phyloP scores from a whole-genome alignment of 2,888 invertebrate genomes.

The Ariolimax columbianus region DNA sequence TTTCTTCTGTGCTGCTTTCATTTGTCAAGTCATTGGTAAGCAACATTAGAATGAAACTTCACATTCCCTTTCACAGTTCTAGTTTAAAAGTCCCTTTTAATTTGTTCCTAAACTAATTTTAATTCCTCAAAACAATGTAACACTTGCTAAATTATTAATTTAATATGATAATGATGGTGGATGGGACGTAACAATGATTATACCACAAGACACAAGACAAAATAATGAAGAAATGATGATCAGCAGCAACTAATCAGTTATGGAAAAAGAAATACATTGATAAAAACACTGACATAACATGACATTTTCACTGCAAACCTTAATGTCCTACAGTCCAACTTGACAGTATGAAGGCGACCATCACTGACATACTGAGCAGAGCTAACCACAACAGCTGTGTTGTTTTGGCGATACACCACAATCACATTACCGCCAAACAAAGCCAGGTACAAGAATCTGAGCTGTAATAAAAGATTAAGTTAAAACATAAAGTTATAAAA shows the following conservation, averaged over 20 bases:
- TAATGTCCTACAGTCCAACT: constrained; percentile 35
- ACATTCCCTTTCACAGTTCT: no score
- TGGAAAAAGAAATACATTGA: neutral
- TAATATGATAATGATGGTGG: neutral
- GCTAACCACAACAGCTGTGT: constrained; percentile 27
- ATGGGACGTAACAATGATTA: neutral
- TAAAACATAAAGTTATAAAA: neutral
- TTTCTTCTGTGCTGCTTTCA: no score
- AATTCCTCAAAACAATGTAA: no score
- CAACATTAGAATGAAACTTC: no score
- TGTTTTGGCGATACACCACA: constrained; percentile 42
- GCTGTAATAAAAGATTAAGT: neutral
- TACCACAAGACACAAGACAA: neutral
- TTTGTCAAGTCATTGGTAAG: no score
- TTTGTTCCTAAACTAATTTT: no score
- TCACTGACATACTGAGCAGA: constrained; percentile 41
- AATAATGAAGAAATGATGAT: neutral
- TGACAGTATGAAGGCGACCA: constrained; percentile 44
- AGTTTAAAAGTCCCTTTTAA: no score
- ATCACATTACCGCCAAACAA: constrained; percentile 47
- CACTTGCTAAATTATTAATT: no score
- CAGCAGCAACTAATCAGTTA: neutral
- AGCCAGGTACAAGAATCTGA: constrained; percentile 44
- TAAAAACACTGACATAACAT: neutral
- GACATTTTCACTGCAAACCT: constrained; percentile 16